Conservation (phyloP, 2,888 invertebrate species). For the Catocala nupta region DNA sequence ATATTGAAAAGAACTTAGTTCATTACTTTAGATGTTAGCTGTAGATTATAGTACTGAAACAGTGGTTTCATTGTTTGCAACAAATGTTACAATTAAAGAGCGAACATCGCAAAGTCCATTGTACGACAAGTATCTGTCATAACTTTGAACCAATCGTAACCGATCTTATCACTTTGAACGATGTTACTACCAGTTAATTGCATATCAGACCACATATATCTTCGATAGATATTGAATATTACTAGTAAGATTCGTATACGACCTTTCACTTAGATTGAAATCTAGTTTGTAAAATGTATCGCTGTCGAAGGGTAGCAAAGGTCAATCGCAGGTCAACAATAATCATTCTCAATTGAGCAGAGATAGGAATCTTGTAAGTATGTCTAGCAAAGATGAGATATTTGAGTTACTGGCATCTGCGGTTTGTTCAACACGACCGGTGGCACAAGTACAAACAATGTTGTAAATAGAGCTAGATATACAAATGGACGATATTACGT, state of each 20-base stretch:
- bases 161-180: conserved; percentile 36
- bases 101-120: conserved; percentile 44
- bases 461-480: conserved; percentile 29
- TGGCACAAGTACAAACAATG: conserved; percentile 21
- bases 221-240: conserved; percentile 38
- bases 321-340: conserved; percentile 57
- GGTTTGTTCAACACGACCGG: neutral
- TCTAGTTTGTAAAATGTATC: conserved; percentile 52
- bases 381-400: too few species aligned
- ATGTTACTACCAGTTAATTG: conserved; percentile 32
- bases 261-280: conserved; percentile 63
- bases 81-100: conserved; percentile 56
- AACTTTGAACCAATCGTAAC: conserved; percentile 41
- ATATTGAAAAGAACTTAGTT: conserved; percentile 30
- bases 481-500: conserved; percentile 12
- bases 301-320: conserved; percentile 64
- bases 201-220: conserved; percentile 20
- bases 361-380: conserved; percentile 50
- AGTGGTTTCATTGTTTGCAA: conserved; percentile 61
- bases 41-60: conserved; percentile 51
- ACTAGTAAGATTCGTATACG: conserved; percentile 42
- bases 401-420: too few species aligned
- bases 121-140: conserved; percentile 59
- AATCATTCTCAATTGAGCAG: conserved; percentile 59
- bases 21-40: conserved; percentile 43